These are phyloP conservation scores for Drosophila stalkeri DNA, from an alignment of 2,888 invertebrate genomes.

Conservation along the genomic window DNA sequence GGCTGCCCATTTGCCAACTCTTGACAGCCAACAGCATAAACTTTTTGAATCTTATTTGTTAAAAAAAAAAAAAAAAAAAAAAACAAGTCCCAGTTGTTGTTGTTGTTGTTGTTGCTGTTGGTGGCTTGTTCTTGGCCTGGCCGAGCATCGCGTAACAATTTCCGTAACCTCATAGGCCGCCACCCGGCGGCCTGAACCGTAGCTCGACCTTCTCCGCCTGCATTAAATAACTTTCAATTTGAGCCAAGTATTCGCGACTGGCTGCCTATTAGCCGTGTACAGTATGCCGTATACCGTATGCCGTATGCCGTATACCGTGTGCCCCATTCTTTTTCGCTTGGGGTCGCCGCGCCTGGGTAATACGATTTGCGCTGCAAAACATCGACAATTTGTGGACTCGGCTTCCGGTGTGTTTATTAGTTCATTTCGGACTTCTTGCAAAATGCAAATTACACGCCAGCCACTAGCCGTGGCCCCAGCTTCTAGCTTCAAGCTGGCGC, in stretches of 20 bases:
- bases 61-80: slow-evolving; percentile 36
- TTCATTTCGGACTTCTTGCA: slow-evolving; percentile 56
- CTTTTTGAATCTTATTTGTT: slow-evolving; percentile 79
- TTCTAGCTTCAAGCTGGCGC: not conserved
- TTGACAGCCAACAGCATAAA: slow-evolving; percentile 76
- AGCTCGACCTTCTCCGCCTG: slow-evolving; percentile 31
- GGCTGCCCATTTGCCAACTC: slow-evolving; percentile 62
- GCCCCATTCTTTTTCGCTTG: slow-evolving; percentile 22
- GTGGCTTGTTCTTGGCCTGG: slow-evolving; percentile 51
- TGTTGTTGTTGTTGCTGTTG: slow-evolving; percentile 14
- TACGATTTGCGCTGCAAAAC: slow-evolving; percentile 50
- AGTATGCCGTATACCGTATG: no score
- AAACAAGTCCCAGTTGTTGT: slow-evolving; percentile 29
- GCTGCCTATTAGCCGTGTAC: slow-evolving; percentile 65
- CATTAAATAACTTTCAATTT: slow-evolving; percentile 80
- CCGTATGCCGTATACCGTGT: no score
- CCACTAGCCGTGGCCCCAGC: not conserved
- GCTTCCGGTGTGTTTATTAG: slow-evolving; percentile 72
- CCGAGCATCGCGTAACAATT: slow-evolving; percentile 74
- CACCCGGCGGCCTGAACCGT: slow-evolving; percentile 9
- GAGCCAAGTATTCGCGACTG: slow-evolving; percentile 67
- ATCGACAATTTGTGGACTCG: slow-evolving; percentile 72
- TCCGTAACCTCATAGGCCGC: slow-evolving; percentile 67
- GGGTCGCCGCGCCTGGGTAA: slow-evolving; percentile 26
- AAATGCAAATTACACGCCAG: slow-evolving; percentile 63